Base-by-base conservation (phyloP, 2,888 invertebrate genomes). In the Steinernema hermaphroditum region DNA sequence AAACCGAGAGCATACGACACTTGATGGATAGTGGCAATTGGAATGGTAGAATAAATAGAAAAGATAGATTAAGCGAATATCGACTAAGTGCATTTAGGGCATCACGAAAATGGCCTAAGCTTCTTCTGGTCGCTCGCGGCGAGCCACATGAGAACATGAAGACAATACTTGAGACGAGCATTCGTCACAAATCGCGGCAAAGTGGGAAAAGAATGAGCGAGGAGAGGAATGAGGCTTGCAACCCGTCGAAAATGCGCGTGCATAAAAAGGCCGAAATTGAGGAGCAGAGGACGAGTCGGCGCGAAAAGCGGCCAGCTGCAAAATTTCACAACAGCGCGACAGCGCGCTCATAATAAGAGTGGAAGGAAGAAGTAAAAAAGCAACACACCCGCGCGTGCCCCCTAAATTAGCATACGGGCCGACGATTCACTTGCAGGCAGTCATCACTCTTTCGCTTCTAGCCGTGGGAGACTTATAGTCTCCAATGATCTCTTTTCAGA, bases 261-360 rank as follows among this genome's bases (percentile, higher is more conserved):
- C 62, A 62, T 62, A 62, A 62, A 62, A 54, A 62, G 29, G 34
- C 37, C 37, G 37, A 37, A 37, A 37, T 37, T 37, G 37, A 37
- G 62, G 27, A 62, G 34, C 12, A n/a, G n/a, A 32, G 16, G 62
- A 29, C 27, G 54, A 54, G 37, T 37, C 54, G 54, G 54, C 54
- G 54, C 54, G 62, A 62, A 14, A 62, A 62, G 27, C 54, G 54
- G 14, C 54, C 54, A 54, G 62, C 62, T 62, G 62, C 62, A 62
- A 62, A 62, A 62, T 62, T 62, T 62, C 62, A 62, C 62, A 27
- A 46, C 46, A n/a, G 22, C 16, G 22, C 62, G 34, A 16, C 16
- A 22, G 32, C 22, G 62, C 29, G 16, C 32, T 16, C 34, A 34
- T 32, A 29, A 62, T 32, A 62, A 62, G 27, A 62, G 29, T 14